Conservation (phyloP, 35 echinoderm and acorn worm species). For the Apostichopus japonicus region DNA sequence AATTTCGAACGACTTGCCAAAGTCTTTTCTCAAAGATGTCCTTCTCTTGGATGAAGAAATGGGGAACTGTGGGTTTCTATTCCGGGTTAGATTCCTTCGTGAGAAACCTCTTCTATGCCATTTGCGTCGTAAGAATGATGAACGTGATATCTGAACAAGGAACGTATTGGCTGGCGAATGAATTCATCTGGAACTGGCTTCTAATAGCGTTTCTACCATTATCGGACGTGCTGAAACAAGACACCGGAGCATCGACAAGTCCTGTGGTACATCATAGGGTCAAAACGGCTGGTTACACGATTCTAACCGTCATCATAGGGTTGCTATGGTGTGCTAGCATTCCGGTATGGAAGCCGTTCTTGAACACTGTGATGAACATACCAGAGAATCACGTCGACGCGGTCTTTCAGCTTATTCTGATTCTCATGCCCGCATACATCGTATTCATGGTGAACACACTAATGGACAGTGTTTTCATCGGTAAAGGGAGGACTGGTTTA, state of each 20-base stretch:
- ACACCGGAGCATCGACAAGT: conserved; percentile 25
- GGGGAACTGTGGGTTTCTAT: conserved; percentile 42
- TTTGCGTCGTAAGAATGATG: conserved; percentile 48
- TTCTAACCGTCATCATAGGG: not conserved
- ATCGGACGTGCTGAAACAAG: conserved; percentile 8
- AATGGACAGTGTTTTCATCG: conserved; percentile 40
- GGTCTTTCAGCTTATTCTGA: conserved; percentile 19
- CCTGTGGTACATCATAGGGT: conserved; percentile 21
- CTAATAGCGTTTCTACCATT: conserved; percentile 18
- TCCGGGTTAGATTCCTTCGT: conserved; percentile 44
- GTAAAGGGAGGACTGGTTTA: conserved; percentile 26
- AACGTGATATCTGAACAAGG: conserved; percentile 27
- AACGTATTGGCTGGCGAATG: conserved; percentile 40
- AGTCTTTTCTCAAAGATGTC: not conserved
- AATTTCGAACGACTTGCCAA: not conserved
- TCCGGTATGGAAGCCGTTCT: conserved; percentile 41
- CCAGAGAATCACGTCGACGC: not conserved
- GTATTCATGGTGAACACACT: conserved; percentile 41
- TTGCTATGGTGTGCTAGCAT: conserved; percentile 33
- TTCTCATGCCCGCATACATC: conserved; percentile 38
- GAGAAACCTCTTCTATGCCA: conserved; percentile 34
- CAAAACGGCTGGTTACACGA: conserved; percentile 17
- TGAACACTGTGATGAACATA: conserved; percentile 28
- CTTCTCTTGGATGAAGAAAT: conserved; percentile 25
- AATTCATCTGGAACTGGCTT: conserved; percentile 53